These are phyloP conservation scores for Drosophila merina DNA, from an alignment of 2,888 invertebrate genomes.

Conservation along the genomic window DNA sequence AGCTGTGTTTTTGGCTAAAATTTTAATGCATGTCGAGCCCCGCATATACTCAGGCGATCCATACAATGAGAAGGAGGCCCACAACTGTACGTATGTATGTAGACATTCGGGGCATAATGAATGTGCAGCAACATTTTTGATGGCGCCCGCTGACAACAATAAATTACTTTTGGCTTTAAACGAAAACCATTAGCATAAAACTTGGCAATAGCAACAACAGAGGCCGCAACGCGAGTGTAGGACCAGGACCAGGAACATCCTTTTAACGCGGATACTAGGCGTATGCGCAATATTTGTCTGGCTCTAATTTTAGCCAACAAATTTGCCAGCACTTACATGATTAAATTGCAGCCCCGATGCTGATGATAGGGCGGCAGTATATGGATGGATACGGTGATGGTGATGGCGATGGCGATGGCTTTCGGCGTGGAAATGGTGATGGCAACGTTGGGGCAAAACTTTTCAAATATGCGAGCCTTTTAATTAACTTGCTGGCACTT, in stretches of 20 bases:
- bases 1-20: slow-evolving; percentile 67
- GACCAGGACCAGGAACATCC: slow-evolving; percentile 35
- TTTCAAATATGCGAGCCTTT: slow-evolving; percentile 75
- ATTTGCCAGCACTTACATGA: slow-evolving; percentile 78
- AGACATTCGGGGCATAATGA: slow-evolving; percentile 74
- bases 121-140: slow-evolving; percentile 81
- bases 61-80: slow-evolving; percentile 15
- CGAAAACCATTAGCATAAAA: slow-evolving; percentile 81
- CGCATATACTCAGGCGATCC: slow-evolving; percentile 7
- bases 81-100: slow-evolving; percentile 25
- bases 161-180: slow-evolving; percentile 80
- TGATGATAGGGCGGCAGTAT: slow-evolving; percentile 23
- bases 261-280: slow-evolving; percentile 67
- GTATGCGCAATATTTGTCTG: slow-evolving; percentile 79
- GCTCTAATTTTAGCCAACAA: slow-evolving; percentile 80
- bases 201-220: slow-evolving; percentile 69
- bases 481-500: slow-evolving; percentile 72
- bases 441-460: slow-evolving; percentile 49
- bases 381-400: slow-evolving; percentile 10
- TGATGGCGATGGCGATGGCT: slow-evolving; percentile 16
- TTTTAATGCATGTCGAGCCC: slow-evolving; percentile 68
- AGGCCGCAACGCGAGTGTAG: slow-evolving; percentile 25
- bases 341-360: slow-evolving; percentile 68
- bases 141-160: slow-evolving; percentile 80
- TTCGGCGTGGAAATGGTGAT: slow-evolving; percentile 1